Conservation (phyloP, 2,888 invertebrate genomes). For the Microctonus brassicae region DNA sequence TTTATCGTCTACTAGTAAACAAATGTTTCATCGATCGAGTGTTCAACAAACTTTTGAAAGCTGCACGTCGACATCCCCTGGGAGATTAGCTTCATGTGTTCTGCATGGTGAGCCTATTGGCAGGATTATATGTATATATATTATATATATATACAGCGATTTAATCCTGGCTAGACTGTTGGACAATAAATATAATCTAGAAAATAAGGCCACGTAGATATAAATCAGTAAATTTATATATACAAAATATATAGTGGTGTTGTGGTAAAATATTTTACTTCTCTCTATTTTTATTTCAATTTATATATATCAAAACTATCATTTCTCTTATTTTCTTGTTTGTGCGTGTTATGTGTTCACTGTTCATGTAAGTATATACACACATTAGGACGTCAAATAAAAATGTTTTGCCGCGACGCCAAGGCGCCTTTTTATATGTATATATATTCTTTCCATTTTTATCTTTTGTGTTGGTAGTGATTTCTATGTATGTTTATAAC, state of each 20-base stretch:
- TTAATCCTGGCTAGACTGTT: conserved; percentile 26
- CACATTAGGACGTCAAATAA: conserved; percentile 32
- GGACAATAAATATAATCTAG: conserved; percentile 52
- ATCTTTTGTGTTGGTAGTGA: background rate
- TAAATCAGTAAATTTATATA: conserved; percentile 7
- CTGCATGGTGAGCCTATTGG: background rate
- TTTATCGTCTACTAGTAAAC: background rate
- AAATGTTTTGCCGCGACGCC: conserved; percentile 26
- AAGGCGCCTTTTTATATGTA: conserved; percentile 29
- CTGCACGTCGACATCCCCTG: background rate
- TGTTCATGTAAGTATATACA: background rate
- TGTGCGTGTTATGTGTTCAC: background rate
- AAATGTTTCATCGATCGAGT: background rate
- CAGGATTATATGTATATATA: background rate
- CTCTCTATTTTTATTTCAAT: conserved; percentile 43
- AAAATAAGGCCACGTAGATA: conserved; percentile 50
- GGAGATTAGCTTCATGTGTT: conserved; percentile 1
- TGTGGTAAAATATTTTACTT: conserved; percentile 11
- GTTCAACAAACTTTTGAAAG: background rate
- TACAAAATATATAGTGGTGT: background rate
- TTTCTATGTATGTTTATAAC: no score
- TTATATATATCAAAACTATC: conserved; percentile 43
- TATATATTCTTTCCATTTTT: background rate
- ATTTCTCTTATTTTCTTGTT: conserved; percentile 1
- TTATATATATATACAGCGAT: no score